Evolutionary conservation across 2,113 vertebrate genomes (phyloP).

Genomic region (Heloderma charlesbogerti): DNA sequence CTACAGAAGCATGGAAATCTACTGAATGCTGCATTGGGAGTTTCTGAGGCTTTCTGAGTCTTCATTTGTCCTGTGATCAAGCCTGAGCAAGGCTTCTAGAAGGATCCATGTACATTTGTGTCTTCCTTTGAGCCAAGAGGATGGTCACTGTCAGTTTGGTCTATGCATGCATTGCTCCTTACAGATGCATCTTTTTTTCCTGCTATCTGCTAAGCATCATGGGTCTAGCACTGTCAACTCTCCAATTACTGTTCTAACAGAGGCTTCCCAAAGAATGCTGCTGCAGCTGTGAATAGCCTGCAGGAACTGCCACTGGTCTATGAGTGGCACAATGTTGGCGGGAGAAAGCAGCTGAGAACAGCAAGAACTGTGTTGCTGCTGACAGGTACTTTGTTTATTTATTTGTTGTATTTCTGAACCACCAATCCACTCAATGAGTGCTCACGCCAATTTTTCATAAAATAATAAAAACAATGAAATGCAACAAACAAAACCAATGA

Average conservation of each 20-base stretch:
- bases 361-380: too few relatives aligned
- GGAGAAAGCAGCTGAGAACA: too few relatives aligned
- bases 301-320: too few relatives aligned
- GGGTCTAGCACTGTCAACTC: neutral
- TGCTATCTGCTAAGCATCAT: neutral
- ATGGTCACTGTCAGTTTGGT: neutral
- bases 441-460: too few relatives aligned
- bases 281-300: too few relatives aligned
- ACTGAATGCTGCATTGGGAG: neutral
- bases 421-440: too few relatives aligned
- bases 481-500: too few relatives aligned
- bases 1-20: neutral
- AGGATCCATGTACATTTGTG: neutral
- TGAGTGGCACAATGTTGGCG: too few relatives aligned
- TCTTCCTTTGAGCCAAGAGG: neutral
- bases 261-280: too few relatives aligned
- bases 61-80: neutral
- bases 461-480: too few relatives aligned
- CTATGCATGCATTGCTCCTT: neutral
- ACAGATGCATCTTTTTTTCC: neutral
- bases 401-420: too few relatives aligned
- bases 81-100: neutral
- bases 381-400: too few relatives aligned
- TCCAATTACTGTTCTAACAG: neutral
- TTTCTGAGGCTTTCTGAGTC: neutral